A percentile compares a stretch with the other conserved stretches of the same genome.
Conservation (phyloP, 2,888 invertebrate genomes). For the Synergus japonicus region DNA sequence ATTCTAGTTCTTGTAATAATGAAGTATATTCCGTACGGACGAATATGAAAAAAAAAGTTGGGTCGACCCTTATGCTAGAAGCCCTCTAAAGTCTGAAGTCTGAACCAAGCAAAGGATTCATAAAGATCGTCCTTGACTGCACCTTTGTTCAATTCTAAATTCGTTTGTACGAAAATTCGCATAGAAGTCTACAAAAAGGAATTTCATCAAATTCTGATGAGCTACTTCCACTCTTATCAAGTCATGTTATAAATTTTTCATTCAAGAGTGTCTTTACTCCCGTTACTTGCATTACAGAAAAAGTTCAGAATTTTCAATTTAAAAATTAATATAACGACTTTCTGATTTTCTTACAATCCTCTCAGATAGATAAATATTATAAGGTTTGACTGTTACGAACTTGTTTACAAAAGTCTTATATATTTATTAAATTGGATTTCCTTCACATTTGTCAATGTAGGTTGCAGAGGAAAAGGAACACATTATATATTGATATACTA, state of each 20-base stretch:
- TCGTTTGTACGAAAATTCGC: slow-evolving; percentile 11
- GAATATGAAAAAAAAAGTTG: slow-evolving; percentile 4
- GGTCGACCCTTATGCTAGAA: slow-evolving; percentile 14
- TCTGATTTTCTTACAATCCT: too few species aligned
- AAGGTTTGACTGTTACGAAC: too few species aligned
- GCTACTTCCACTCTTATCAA: neutral
- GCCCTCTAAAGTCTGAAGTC: slow-evolving; percentile 2
- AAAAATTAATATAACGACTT: too few species aligned
- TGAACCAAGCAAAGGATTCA: slow-evolving; percentile 18
- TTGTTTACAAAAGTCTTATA: too few species aligned
- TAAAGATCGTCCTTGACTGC: neutral
- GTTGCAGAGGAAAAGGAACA: too few species aligned
- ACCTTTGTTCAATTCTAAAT: slow-evolving; percentile 26
- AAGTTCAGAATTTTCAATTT: too few species aligned
- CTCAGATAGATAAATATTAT: too few species aligned
- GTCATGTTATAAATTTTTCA: neutral
- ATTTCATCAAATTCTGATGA: neutral
- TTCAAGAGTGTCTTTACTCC: neutral
- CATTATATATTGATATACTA: too few species aligned
- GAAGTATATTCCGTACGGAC: slow-evolving; percentile 15
- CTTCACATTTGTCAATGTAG: too few species aligned
- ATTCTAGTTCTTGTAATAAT: slow-evolving; percentile 18
- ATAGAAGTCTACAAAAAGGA: neutral
- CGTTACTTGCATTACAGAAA: too few species aligned
- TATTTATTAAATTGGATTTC: too few species aligned